Base-by-base conservation (phyloP, 2,797 vertebrate species). In the Lacerta viridis region DNA sequence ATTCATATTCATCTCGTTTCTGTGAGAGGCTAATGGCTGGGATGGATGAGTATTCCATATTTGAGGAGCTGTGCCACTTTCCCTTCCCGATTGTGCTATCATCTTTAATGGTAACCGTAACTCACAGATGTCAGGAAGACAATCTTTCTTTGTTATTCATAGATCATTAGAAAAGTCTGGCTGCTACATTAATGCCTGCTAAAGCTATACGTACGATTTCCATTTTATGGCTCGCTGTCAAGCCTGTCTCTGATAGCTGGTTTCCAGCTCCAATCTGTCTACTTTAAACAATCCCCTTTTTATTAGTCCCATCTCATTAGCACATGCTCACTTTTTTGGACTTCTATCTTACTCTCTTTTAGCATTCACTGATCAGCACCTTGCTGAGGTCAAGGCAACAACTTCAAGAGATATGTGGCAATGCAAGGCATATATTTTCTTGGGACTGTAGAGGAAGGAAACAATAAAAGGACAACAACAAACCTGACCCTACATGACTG, bases 81-180 rank as follows among this genome's bases (percentile, higher is more conserved):
- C 92, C 92, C 93, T 95, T 94, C 93, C 93, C 55, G 92, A 91
- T 89, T 59, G 0, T 88, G 79, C 93, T 95, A 95, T 95, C 93
- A 86, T 95, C 92, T 95, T 88, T 95, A 95, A 96, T 94, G 91
- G 94, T 83, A 96, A 93, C 89, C 90, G 93, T 96, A 96, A 96
- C 79, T 96, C 95, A 94, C 89, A 94, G 90, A 76, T 92, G 92
- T 89, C 96, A 95, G 93, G 92, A 96, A 95, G 94, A 91, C 92
- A 89, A 95, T 94, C 95, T 94, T 95, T 95, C 92, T 89, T 86
- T 85, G 95, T 94, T 96, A 96, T 96, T 93, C 95, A 94, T 95
- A 94, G 94, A 95, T 95, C 96, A 95, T 95, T 95, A 95, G 92
- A 89, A 92, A 91, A 59, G 93, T 90, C 94, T 95, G 88, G 80